Base-by-base conservation (phyloP, 1,140 invertebrate genomes). In the Choristoneura fumiferana region DNA sequence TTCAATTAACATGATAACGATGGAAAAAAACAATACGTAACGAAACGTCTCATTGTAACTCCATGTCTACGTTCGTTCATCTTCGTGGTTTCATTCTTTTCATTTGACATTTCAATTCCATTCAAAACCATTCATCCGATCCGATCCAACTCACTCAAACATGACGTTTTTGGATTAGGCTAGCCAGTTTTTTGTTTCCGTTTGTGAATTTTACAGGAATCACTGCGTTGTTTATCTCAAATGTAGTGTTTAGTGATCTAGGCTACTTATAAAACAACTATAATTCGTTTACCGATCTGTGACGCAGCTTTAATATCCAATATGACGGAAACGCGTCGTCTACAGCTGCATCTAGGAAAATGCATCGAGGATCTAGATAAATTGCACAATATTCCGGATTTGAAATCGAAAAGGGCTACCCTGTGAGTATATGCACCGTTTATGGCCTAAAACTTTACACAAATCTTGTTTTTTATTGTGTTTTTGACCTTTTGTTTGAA, bases 301-400 rank as follows among this genome's bases (percentile, higher is more conserved):
- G 71, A 71, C 49, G 64, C 52, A 59, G 40, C 62, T 43, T 56
- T 29, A 63, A 70, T 58, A 64, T 49, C 38, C 66, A 87, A 76
- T 54, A 90, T 90, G 89, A 87, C 89, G 57, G 86, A 90, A 73
- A 79, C 83, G 59, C 84, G 91, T 68, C 73, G 86, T 64, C 89
- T 89, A 63, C 84, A 90, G 69, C 77, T 92, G 38, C 78, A 92
- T 71, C 75, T 91, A 68, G 90, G 83, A 52, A 87, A 87, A 65
- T 86, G 81, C 62, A 81, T 92, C 13, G 89, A 91, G 45, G 91
- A 91, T 75, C 81, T 92, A 70, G 90, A 91, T 59, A 87, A 90
- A 78, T 58, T 86, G 66, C 76, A 90, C 63, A 81, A 77, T 65
- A 83, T 91, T 76, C 89, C 90, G 58, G 88, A 91, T 65, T 66